Percentiles rank a stretch among this genome's conserved stretches.
Evolutionary conservation across 92 coral and sea anemone species (phyloP).

Genomic region (Palythoa grandiflora): DNA sequence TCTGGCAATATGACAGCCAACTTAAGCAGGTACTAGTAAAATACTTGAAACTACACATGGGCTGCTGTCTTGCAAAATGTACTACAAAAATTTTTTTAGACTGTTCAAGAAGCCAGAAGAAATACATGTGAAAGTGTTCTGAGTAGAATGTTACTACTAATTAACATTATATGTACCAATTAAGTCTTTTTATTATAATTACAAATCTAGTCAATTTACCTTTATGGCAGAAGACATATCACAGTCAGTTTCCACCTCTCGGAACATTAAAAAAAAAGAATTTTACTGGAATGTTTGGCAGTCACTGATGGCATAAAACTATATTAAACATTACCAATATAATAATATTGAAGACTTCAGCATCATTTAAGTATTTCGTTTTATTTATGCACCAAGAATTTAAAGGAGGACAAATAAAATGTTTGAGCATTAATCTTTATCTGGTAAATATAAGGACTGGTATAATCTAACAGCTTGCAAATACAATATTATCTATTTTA

Average conservation of each 20-base stretch:
- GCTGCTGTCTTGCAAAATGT: not conserved
- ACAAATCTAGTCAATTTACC: constrained; percentile 10
- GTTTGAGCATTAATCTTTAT: not conserved
- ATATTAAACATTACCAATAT: not conserved
- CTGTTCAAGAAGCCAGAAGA: constrained; percentile 15
- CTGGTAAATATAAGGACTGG: not conserved
- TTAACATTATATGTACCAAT: not conserved
- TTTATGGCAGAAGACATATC: not conserved
- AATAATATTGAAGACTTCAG: not conserved
- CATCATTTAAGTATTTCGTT: constrained; percentile 1
- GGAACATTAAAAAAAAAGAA: not conserved
- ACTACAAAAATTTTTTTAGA: not conserved
- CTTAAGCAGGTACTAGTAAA: not conserved
- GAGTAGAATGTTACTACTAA: not conserved
- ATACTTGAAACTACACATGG: not conserved
- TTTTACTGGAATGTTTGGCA: not conserved
- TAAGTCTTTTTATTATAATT: constrained; percentile 3
- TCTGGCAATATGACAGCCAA: not conserved
- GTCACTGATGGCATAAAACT: not conserved
- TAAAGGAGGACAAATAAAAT: too few relatives aligned
- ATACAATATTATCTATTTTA: not conserved
- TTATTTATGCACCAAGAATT: too few relatives aligned
- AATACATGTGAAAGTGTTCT: not conserved
- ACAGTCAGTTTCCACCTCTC: constrained; percentile 1
- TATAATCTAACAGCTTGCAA: not conserved